A percentile compares a stretch with the other conserved stretches of the same genome.
These are phyloP conservation scores for Therioaphis trifolii DNA, from an alignment of 2,888 invertebrate species.

Conservation along the genomic window DNA sequence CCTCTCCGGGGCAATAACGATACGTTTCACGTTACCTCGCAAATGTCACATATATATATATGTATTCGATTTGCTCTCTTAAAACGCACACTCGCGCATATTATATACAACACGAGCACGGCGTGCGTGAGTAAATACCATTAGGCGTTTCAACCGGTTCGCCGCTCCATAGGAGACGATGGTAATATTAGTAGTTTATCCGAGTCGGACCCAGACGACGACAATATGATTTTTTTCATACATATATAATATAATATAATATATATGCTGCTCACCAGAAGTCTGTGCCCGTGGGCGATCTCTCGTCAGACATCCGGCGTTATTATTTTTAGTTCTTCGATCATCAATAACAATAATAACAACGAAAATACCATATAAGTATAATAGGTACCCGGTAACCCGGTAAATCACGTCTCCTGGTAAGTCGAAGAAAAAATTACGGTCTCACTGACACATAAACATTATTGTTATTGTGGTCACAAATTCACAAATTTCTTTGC, in stretches of 20 bases:
- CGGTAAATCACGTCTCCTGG: background rate
- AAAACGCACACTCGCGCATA: no score
- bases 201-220: background rate
- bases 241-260: no score
- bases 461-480: no score
- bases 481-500: no score
- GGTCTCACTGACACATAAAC: background rate
- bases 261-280: background rate
- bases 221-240: background rate
- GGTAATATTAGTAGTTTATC: background rate
- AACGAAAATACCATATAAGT: background rate
- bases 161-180: constrained; percentile 2
- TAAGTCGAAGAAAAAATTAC: background rate
- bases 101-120: no score
- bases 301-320: background rate
- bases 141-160: constrained; percentile 49
- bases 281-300: background rate
- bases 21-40: constrained; percentile 44
- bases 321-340: background rate
- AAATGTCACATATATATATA: background rate
- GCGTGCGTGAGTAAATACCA: constrained; percentile 39
- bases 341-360: background rate
- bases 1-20: constrained; percentile 14
- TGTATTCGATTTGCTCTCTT: constrained; percentile 2
- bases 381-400: no score